phyloP scores from a whole-genome alignment of 2,797 vertebrate genomes.

The Helarctos malayanus region DNA sequence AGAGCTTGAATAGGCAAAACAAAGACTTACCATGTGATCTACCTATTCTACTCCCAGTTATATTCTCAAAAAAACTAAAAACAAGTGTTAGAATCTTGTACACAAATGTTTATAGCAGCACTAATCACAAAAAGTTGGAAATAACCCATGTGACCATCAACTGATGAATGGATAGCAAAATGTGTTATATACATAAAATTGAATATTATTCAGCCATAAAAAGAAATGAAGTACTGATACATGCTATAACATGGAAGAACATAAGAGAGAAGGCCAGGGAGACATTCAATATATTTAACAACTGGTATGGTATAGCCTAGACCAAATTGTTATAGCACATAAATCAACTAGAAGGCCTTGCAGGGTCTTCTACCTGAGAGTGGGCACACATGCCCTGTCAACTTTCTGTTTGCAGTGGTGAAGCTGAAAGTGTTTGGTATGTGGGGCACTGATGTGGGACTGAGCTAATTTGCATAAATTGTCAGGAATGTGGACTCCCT shows the following conservation, averaged over 20 bases:
- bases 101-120: neutral
- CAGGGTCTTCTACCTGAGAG: neutral
- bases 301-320: neutral
- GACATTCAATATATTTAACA: neutral
- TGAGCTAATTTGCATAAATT: neutral
- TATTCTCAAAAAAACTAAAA: neutral
- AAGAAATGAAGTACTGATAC: neutral
- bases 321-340: neutral
- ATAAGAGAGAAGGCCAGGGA: neutral
- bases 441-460: neutral
- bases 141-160: neutral
- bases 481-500: neutral
- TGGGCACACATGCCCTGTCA: neutral
- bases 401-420: neutral
- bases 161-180: neutral
- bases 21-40: neutral
- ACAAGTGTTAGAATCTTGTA: neutral
- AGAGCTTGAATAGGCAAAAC: neutral
- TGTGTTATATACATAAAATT: neutral
- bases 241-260: neutral
- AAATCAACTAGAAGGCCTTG: neutral
- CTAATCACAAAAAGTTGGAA: neutral
- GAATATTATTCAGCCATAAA: neutral
- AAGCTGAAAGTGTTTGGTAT: neutral
- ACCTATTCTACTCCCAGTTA: neutral